Evolutionary conservation across 2,888 invertebrate genomes (phyloP).

Genomic region (Scotopteryx bipunctaria): DNA sequence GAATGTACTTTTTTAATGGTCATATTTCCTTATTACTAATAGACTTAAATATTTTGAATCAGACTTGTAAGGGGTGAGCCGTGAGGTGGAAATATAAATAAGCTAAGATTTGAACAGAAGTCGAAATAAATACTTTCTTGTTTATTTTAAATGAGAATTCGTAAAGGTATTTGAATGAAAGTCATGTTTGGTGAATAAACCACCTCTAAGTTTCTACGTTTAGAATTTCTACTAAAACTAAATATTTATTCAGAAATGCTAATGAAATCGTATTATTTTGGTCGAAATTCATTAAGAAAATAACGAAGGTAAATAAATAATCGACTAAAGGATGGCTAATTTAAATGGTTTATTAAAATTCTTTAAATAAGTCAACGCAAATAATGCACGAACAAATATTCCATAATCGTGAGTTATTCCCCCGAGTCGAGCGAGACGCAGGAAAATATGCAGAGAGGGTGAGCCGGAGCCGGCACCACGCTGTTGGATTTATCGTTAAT

Average conservation of each 20-base stretch:
- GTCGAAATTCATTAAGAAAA: conserved; percentile 5
- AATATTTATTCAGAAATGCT: not conserved
- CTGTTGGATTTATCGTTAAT: conserved; percentile 73
- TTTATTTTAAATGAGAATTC: too few relatives aligned
- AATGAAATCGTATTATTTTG: conserved; percentile 1
- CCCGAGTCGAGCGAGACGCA: conserved; percentile 46
- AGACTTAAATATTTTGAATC: too few relatives aligned
- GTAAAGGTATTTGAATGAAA: too few relatives aligned
- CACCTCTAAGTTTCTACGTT: too few relatives aligned
- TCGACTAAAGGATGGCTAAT: conserved; percentile 24
- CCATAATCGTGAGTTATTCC: conserved; percentile 46
- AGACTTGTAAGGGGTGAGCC: too few relatives aligned
- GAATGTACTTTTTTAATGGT: too few relatives aligned
- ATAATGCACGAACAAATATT: conserved; percentile 41
- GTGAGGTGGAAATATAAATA: too few relatives aligned
- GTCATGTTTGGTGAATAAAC: too few relatives aligned
- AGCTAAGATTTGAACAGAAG: too few relatives aligned
- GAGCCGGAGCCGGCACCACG: conserved; percentile 54
- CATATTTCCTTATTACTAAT: too few relatives aligned
- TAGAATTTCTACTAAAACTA: not conserved
- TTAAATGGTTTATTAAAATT: conserved; percentile 37
- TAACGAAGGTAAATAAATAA: conserved; percentile 7
- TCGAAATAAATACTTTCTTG: too few relatives aligned
- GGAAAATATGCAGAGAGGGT: conserved; percentile 65
- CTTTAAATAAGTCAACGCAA: conserved; percentile 34